Evolutionary conservation across 2,113 vertebrate species (phyloP), one percentile per base, ranked within the genome.

Genomic region (Ochotona princeps): DNA sequence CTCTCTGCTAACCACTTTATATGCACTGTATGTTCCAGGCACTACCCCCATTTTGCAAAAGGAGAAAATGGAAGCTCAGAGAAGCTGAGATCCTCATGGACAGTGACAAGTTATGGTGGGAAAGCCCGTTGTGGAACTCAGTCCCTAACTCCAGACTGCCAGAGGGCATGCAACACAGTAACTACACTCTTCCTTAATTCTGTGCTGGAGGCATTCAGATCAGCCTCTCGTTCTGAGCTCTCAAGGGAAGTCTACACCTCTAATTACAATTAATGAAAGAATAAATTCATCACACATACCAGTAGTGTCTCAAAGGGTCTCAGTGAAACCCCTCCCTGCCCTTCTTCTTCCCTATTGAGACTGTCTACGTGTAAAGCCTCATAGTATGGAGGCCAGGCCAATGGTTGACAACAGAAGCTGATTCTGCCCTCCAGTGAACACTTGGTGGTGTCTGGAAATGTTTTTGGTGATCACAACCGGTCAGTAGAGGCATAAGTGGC

Each of bases 191-290:
- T 30, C 20, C 49, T 15, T 75, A 32, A 65, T 35, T 83, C 76
- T 21, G 3, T 44, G 60, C 76, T 67, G 8, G 26, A 49, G n/a
- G 25, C 9, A 25, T 73, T 79, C 90, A 63, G 32, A 89, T 63
- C 49, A 63, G 9, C 61, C 60, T 89, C 60, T 78, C 57, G 44
- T 47, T 83, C 83, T 80, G 72, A 74, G 38, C 38, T 91, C 66
- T 69, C 78, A 23, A 23, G 51, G 54, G 61, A 91, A 87, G 13
- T 30, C 60, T 69, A 23, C 32, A 38, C 17, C 76, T 95, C 84
- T 87, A 35, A 61, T 75, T 72, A 38, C 47, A 91, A 47, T 69
- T 88, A 49, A 49, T 83, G 18, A 94, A 94, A 91, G 57, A 57
- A 78, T 54, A 66, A 54, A 72, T 85, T 70, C 66, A 94, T 75